phyloP scores from a whole-genome alignment of 2,113 vertebrate species.

The Aramus guarauna region DNA sequence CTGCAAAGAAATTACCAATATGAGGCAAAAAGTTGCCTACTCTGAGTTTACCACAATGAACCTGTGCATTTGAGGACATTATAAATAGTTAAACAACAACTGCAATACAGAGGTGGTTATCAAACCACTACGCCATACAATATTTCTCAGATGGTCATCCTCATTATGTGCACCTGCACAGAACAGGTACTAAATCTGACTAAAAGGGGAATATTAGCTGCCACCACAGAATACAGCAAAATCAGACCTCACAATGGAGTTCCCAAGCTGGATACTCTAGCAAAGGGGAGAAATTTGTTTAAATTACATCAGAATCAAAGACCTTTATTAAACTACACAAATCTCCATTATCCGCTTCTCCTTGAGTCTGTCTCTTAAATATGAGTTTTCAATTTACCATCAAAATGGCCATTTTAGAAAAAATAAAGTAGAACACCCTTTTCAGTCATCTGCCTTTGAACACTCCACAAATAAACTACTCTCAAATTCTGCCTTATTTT shows the following conservation, averaged over 20 bases:
- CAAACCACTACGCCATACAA: not conserved
- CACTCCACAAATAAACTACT: not conserved
- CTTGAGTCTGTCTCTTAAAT: not conserved
- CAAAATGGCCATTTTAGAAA: not conserved
- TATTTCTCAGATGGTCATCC: not conserved
- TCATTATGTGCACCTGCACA: not conserved
- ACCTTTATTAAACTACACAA: not conserved
- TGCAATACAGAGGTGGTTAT: not conserved
- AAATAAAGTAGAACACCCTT: not conserved
- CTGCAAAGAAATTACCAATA: not conserved
- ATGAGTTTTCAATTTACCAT: not conserved
- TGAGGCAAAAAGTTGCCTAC: not conserved
- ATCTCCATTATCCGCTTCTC: not conserved
- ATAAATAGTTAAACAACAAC: not conserved
- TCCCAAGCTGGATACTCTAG: not conserved
- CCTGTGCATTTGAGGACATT: not conserved
- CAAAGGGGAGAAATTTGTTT: not conserved
- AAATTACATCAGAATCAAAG: not conserved
- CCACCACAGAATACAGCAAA: not conserved
- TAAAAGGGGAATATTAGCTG: not conserved
- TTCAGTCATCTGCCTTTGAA: not conserved
- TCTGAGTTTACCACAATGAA: not conserved
- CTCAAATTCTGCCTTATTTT: not conserved
- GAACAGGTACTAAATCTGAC: not conserved
- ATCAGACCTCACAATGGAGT: not conserved